These are phyloP conservation scores for Meleagris gallopavo DNA, from an alignment of 2,113 vertebrate genomes.

Conservation along the genomic window DNA sequence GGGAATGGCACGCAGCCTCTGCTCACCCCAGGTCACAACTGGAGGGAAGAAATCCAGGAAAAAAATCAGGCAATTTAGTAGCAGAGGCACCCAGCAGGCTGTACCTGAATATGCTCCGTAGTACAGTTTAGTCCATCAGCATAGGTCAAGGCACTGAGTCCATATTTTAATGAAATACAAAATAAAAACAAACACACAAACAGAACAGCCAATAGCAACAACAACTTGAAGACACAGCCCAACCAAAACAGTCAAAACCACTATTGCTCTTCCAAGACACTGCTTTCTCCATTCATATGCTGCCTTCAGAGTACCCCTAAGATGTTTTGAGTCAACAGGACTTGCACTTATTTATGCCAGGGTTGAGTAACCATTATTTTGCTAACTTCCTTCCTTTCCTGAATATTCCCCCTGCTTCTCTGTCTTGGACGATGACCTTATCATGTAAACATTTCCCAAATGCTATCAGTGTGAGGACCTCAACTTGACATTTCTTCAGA, in stretches of 20 bases:
- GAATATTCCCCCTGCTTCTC: neutral
- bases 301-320: neutral
- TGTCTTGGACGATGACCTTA: neutral
- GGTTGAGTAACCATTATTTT: neutral
- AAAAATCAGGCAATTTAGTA: neutral
- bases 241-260: neutral
- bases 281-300: neutral
- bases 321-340: neutral
- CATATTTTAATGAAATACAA: neutral
- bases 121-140: neutral
- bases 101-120: neutral
- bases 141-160: neutral
- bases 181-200: neutral
- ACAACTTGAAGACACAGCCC: neutral
- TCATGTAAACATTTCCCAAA: neutral
- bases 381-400: neutral
- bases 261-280: neutral
- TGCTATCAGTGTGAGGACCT: neutral
- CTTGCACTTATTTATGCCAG: neutral
- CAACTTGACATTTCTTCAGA: neutral
- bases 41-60: neutral
- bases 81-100: neutral
- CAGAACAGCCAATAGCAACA: neutral
- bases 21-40: neutral
- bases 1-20: accelerated